Evolutionary conservation across 2,888 invertebrate genomes (phyloP), one percentile per base, ranked within the genome.

Genomic region (Rhamphomyia laevipes): DNA sequence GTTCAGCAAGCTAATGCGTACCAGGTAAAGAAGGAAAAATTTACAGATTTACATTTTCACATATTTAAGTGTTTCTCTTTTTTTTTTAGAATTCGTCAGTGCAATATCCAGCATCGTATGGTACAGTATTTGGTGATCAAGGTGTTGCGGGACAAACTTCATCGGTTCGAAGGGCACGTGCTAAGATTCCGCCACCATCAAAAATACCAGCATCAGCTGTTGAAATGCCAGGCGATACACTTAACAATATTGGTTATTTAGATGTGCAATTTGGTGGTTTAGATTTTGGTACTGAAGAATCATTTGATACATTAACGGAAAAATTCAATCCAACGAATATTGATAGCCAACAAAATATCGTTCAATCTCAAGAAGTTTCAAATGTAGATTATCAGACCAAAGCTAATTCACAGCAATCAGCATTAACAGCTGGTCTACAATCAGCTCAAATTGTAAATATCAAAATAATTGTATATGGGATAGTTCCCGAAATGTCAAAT

Each of bases 181-280:
- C 86, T 27, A 71, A 87, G 56, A 78, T 88, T 51, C 89, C 89
- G 18, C 89, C 89, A 27, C 88, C 89, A 7, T 88, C 88, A 38
- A 90, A 87, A 75, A 96, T 96, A 63, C 95, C 94, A 40, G 78
- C 89, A 47, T 85, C 84, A 50, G 94, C 95, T 18, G 95, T 96
- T 37, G 95, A 95, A 73, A 95, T 95, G 95, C 95, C 95, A 1
- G 93, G 89, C 54, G 91, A 91, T 61, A 76, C 84, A 50, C 73
- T 81, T 13, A 80, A 80, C 52, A 81, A 80, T 55, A 80, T 82
- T 56, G 79, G 77, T 55, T 83, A 84, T 68, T 76, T 95, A 58
- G 94, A 94, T 73, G 91, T 95, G 56, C 93, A 94, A 73, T 95
- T 95, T 71, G 93, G 93, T 31, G 91, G 85, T 4, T 74, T 93